phyloP scores from a whole-genome alignment of 2,797 vertebrate genomes.

The Anguilla megastoma region DNA sequence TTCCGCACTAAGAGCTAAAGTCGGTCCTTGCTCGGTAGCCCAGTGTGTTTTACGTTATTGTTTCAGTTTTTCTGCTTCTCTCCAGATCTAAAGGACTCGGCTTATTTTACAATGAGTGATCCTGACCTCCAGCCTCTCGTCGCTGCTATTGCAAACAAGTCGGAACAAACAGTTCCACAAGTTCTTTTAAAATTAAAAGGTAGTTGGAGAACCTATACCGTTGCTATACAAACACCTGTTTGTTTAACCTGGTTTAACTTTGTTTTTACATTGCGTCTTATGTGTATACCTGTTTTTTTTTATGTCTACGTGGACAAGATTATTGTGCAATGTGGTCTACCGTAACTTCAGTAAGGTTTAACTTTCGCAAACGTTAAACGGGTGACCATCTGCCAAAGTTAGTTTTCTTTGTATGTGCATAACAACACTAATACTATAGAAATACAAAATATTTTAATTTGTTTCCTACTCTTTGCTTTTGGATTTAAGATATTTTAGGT shows the following conservation, averaged over 20 bases:
- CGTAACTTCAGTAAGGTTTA: not conserved
- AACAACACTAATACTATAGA: not conserved
- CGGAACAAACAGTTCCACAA: slow-evolving; percentile 1
- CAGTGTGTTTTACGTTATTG: too few species aligned
- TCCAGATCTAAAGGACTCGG: not conserved
- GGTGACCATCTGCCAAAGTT: not conserved
- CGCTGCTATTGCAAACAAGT: slow-evolving; percentile 12
- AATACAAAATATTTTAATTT: not conserved
- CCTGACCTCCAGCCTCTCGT: slow-evolving; percentile 12
- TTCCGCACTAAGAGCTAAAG: too few species aligned
- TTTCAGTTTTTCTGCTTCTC: not conserved
- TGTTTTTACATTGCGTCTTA: not conserved
- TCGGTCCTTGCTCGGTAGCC: too few species aligned
- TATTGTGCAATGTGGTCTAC: not conserved
- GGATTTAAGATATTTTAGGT: slow-evolving; percentile 14
- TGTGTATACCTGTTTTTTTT: not conserved
- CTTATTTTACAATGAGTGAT: slow-evolving; percentile 21
- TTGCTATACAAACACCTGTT: not conserved
- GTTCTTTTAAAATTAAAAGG: slow-evolving; percentile 28
- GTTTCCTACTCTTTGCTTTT: not conserved
- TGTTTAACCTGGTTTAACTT: not conserved
- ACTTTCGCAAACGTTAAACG: not conserved
- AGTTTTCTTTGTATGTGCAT: not conserved
- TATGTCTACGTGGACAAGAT: not conserved
- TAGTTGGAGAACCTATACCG: not conserved